phyloP scores from a whole-genome alignment of 2,797 vertebrate genomes.

The Podarcis siculus region DNA sequence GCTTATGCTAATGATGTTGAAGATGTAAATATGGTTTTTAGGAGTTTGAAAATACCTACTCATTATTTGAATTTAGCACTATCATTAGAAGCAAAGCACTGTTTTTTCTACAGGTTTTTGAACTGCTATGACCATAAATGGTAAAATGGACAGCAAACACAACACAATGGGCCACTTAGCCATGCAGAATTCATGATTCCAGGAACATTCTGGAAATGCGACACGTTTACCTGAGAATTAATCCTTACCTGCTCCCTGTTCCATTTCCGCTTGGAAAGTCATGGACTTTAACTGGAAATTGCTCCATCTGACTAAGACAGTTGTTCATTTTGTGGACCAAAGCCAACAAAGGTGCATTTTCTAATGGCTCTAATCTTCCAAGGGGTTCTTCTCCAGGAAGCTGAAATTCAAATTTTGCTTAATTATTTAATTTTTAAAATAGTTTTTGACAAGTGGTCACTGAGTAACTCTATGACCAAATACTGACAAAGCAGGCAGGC shows the following conservation, averaged over 20 bases:
- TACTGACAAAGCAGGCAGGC: neutral
- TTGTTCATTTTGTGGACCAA: conserved; percentile 99
- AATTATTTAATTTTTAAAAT: neutral
- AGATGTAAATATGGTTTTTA: too few relatives aligned
- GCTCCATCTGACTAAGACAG: conserved; percentile 99
- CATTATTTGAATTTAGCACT: neutral
- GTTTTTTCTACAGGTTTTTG: neutral
- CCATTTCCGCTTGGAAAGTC: conserved; percentile 99
- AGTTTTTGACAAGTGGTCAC: neutral
- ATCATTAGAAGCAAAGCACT: neutral
- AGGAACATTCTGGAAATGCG: conserved; percentile 7
- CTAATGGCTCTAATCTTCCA: conserved; percentile 90
- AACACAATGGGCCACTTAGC: neutral
- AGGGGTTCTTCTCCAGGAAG: conserved; percentile 90
- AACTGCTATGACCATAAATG: neutral
- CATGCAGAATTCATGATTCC: neutral
- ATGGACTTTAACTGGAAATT: conserved; percentile 99
- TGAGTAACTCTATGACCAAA: neutral
- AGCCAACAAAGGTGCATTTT: conserved; percentile 89
- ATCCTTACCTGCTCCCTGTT: conserved; percentile 96
- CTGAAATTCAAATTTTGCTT: conserved; percentile 72
- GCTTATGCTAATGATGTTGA: neutral
- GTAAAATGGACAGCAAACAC: neutral
- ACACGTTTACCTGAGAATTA: conserved; percentile 68
- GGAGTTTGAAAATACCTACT: neutral